Percentiles rank a stretch among this genome's conserved stretches.
Evolutionary conservation across 1,140 invertebrate species (phyloP).

Genomic region (Bombyx mori): ASM3026992v2 NC_085116.1:10225501-10226000

Average conservation of each 20-base stretch:
- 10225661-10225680: conserved; percentile 81
- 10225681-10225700: conserved; percentile 91
- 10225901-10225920: conserved; percentile 92
- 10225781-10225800: conserved; percentile 88
- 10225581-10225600: conserved; percentile 72
- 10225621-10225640: conserved; percentile 88
- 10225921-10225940: conserved; percentile 93
- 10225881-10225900: conserved; percentile 89
- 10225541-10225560: conserved; percentile 86
- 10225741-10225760: conserved; percentile 91
- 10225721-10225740: conserved; percentile 78
- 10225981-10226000: conserved; percentile 95
- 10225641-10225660: conserved; percentile 90
- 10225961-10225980: conserved; percentile 91
- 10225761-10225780: conserved; percentile 89
- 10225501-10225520: conserved; percentile 90
- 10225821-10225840: conserved; percentile 88
- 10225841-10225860: conserved; percentile 86
- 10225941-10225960: conserved; percentile 91
- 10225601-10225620: conserved; percentile 67
- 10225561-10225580: conserved; percentile 73
- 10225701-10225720: conserved; percentile 88
- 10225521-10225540: conserved; percentile 91
- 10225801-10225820: conserved; percentile 85
- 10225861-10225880: conserved; percentile 91